These are phyloP conservation scores for Penaeus monodon DNA, from an alignment of 2,888 invertebrate genomes.

Conservation along the genomic window DNA sequence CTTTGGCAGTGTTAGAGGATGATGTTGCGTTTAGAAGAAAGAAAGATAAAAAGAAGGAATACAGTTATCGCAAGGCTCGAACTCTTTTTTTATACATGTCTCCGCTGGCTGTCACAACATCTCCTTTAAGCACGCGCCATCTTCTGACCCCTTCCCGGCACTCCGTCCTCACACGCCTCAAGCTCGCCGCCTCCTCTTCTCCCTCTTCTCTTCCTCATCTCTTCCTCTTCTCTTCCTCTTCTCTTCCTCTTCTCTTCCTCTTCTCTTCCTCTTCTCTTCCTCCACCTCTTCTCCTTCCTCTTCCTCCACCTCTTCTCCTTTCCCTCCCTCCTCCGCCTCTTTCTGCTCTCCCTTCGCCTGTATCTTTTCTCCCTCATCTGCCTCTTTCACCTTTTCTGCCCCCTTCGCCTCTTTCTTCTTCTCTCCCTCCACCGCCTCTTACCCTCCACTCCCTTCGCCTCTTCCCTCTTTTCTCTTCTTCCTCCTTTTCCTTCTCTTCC, in stretches of 20 bases:
- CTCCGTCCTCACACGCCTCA: too few species aligned
- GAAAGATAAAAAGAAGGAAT: too few species aligned
- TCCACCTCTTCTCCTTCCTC: not conserved
- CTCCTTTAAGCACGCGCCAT: too few species aligned
- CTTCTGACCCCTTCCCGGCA: too few species aligned
- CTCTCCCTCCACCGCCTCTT: not conserved
- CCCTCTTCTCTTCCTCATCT: too few species aligned
- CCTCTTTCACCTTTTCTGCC: not conserved
- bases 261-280: not conserved
- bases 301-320: not conserved
- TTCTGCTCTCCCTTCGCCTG: not conserved
- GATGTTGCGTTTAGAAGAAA: too few species aligned
- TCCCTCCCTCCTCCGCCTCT: fast-evolving
- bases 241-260: not conserved
- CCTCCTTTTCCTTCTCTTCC: not conserved
- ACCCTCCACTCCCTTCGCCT: not conserved
- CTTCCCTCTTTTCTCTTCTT: not conserved
- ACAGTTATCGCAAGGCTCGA: too few species aligned
- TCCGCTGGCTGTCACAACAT: too few species aligned
- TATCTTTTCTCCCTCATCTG: not conserved
- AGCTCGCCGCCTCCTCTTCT: too few species aligned
- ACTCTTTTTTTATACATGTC: too few species aligned
- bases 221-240: too few species aligned
- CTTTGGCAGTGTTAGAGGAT: too few species aligned
- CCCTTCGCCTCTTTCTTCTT: not conserved